Evolutionary conservation across 2,888 invertebrate species (phyloP), one percentile per base, ranked within the genome.

Genomic region (Bruchidius siliquastri): DNA sequence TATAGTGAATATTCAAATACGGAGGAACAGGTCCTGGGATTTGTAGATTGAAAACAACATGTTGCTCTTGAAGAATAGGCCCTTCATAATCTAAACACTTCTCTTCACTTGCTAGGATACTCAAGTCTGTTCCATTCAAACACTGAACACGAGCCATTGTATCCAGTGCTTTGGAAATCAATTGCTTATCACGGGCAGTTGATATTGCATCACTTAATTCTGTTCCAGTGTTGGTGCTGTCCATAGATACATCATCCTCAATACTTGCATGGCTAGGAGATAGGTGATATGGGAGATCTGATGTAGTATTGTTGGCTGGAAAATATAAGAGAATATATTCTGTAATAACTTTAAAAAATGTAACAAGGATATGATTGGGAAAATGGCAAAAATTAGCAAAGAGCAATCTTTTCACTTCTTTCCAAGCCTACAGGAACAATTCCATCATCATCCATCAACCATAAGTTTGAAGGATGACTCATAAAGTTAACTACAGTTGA

Each of bases 1-100:
- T 95, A 82, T 96, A 97, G 88, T 98, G 97, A 82, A 96, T 92
- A 80, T 97, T 96, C 81, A 97, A 90, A 87, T 95, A 96, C n/a
- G 94, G 91, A 20, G 96, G 95, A 80, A 95, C 93, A 6, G 95
- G 92, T 22, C 91, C 90, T 20, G 92, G 92, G 69, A 94, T 92
- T 80, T 94, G 93, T 78, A 96, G 87, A 81, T 92, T 92, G 84
- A 96, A 96, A 70, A 90, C 88, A 76, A 92, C 91, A 83, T 93
- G 91, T 72, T 90, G 89, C 75, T 93, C 92, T 21, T 89, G 89
- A 75, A 95, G 86, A 73, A 95, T 86, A 72, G 92, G 92, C 74
- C 92, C 92, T 80, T 90, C 88, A 76, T 86, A 83, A 76, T 87
- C 87, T 74, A 84, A 84, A 76, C 81, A 82, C 75, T 87, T 87